A percentile compares a stretch with the other conserved stretches of the same genome.
phyloP scores from a whole-genome alignment of 2,888 invertebrate species.

The Drosophila siamana region DNA sequence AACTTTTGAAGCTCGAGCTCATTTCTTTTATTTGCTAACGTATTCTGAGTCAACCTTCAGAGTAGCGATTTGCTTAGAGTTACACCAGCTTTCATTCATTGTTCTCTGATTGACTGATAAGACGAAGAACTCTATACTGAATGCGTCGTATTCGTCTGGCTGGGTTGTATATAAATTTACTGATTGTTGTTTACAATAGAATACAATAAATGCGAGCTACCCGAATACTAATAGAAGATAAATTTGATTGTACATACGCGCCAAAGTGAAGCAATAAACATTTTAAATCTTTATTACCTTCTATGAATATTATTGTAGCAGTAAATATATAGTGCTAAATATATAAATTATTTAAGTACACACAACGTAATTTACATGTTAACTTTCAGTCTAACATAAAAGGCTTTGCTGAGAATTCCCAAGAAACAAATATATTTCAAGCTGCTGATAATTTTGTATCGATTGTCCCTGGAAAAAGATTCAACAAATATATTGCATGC shows the following conservation, averaged over 20 bases:
- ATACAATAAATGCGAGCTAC: constrained; percentile 3
- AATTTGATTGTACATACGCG: background rate
- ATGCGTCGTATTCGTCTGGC: background rate
- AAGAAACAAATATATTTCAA: too few relatives aligned
- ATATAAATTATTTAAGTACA: too few relatives aligned
- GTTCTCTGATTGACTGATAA: constrained; percentile 48
- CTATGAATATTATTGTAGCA: too few relatives aligned
- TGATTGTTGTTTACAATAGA: constrained; percentile 6
- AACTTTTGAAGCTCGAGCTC: background rate
- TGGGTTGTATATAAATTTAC: background rate
- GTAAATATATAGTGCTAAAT: too few relatives aligned
- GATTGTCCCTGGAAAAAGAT: too few relatives aligned
- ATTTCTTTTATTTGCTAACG: background rate
- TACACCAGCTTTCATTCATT: constrained; percentile 26
- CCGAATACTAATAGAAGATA: background rate
- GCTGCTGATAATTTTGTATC: too few relatives aligned
- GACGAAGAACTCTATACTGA: background rate
- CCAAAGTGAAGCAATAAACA: background rate
- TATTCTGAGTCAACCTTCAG: constrained; percentile 31
- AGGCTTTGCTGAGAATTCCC: too few relatives aligned
- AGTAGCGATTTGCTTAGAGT: constrained; percentile 8
- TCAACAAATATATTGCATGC: too few relatives aligned
- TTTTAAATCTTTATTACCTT: background rate
- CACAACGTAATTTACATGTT: too few relatives aligned
- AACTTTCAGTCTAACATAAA: too few relatives aligned